A percentile compares a stretch with the other conserved stretches of the same genome.
Conservation (phyloP, 92 coral and sea anemone species). For the Paramuricea clavata region DNA sequence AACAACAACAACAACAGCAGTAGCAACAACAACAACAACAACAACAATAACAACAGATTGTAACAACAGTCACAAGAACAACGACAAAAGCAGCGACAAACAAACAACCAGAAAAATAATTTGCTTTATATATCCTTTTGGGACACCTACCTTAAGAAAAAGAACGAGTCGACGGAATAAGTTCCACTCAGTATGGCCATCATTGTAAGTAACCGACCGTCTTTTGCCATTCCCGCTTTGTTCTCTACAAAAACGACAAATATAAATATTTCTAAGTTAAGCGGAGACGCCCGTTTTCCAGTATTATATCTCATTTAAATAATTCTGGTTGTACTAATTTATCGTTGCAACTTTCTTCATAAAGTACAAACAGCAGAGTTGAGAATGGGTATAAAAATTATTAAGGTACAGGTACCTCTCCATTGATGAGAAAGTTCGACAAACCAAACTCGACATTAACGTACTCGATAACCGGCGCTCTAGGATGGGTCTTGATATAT, state of each 20-base stretch:
- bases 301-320: too few relatives aligned
- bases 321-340: too few relatives aligned
- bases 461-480: too few relatives aligned
- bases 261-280: background rate
- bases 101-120: background rate
- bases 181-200: constrained; percentile 78
- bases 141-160: constrained; percentile 95
- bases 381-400: too few relatives aligned
- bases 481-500: too few relatives aligned
- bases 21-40: background rate
- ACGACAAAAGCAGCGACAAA: background rate
- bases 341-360: too few relatives aligned
- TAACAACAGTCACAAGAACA: background rate
- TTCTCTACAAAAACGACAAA: constrained; percentile 15
- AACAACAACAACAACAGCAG: background rate
- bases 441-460: too few relatives aligned
- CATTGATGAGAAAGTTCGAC: too few relatives aligned
- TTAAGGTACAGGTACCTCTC: too few relatives aligned
- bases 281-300: background rate
- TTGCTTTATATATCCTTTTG: too few relatives aligned
- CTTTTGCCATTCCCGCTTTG: background rate
- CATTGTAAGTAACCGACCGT: background rate
- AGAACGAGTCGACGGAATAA: constrained; percentile 92
- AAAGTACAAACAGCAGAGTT: too few relatives aligned
- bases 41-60: background rate